Evolutionary conservation across 2,888 invertebrate species (phyloP).

Genomic region (Spilarctia lutea): DNA sequence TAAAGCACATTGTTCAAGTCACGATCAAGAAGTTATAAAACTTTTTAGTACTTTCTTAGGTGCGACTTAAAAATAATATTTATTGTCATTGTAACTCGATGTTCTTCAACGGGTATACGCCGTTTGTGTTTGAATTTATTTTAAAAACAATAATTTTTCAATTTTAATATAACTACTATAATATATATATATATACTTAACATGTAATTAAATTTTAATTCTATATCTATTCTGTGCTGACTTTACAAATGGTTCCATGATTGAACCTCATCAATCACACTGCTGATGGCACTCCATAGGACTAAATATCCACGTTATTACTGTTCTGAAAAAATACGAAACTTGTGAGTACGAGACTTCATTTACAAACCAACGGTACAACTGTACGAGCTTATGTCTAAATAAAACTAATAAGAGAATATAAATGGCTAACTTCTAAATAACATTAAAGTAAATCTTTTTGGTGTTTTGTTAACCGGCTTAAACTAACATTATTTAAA

Average conservation of each 20-base stretch:
- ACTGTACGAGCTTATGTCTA: background rate
- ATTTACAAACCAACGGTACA: no score
- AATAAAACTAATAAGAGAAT: background rate
- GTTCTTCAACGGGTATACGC: background rate
- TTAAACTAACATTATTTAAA: background rate
- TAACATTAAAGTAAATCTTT: background rate
- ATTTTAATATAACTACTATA: no score
- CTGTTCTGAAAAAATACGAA: no score
- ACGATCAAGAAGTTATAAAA: background rate
- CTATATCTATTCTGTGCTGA: no score
- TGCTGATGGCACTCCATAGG: no score
- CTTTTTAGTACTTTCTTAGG: background rate
- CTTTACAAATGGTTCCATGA: no score
- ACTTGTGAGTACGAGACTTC: no score
- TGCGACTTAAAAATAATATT: background rate
- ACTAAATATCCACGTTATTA: no score
- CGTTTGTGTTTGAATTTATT: background rate
- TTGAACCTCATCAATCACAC: no score
- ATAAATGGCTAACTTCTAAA: background rate
- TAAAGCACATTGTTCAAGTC: background rate
- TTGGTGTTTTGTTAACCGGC: background rate
- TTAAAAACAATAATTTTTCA: no score
- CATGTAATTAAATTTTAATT: no score
- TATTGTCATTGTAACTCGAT: background rate
- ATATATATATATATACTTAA: no score